Evolutionary conservation across 2,888 invertebrate species (phyloP), one percentile per base, ranked within the genome.

Genomic region (Embidobia sp.): DNA sequence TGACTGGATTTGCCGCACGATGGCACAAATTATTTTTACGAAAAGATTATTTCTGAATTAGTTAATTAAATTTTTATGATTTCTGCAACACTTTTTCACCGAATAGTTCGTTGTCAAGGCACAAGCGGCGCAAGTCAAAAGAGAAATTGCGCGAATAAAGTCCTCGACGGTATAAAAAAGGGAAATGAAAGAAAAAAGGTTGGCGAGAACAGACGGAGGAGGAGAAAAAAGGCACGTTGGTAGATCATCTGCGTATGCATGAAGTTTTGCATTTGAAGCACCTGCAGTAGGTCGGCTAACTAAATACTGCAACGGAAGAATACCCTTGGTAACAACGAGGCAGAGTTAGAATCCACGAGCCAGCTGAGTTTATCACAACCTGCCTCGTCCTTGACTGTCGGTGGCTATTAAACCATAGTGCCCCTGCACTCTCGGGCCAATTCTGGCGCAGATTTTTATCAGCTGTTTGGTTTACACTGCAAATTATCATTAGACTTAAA

Each of bases 251-350:
- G 61, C 66, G 66, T 77, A 77, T 72, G 77, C 66, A 77, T 67
- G 66, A 61, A 59, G 72, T 66, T 77, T 77, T 72, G 48, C 66
- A 64, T 77, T 70, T 48, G 77, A 72, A 77, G 77, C 77, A 77
- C 77, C 77, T 77, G 77, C 72, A 67, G 72, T 61, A 72, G 66
- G 64, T 75, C 63, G 44, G 40, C 70, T 57, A 67, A 67, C 67
- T 55, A 67, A 69, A 75, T 46, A 46, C 53, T 44, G 51, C 46
- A 67, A 75, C 76, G 76, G 57, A 70, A 77, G 77, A 72, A 66
- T 72, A 77, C 77, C 72, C 77, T 77, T 72, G 61, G 77, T 66
- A 77, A 77, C 77, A 72, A 64, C 61, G 6, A 48, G 53, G 46
- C 48, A 59, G 66, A 70, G 70, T 76, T 76, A 77, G 72, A 77